Evolutionary conservation across 1,140 invertebrate genomes (phyloP), one percentile per base, ranked within the genome.

Genomic region (Rhynchophorus ferrugineus): DNA sequence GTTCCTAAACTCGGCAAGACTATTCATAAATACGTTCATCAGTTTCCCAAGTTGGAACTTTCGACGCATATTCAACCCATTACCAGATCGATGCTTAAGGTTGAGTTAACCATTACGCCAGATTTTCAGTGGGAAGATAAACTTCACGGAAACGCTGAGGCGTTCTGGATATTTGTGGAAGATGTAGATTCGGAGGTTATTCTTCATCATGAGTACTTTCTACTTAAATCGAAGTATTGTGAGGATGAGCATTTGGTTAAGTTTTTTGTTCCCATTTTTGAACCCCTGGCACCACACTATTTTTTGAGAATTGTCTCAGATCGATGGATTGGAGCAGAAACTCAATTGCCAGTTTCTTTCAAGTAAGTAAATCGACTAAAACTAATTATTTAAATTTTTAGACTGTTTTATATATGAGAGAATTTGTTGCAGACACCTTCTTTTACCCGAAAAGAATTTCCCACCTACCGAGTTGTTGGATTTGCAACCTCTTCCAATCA

Each of bases 91-190:
- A 97, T 94, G 0, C 69, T 98, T 0, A 75, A 91, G 48, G 92
- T 99, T 1, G 95, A 99, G 71, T 73, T 99, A 1, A 98, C 94
- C 0, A 94, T 99, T n/a, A 96, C 93, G 0, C 95, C 97, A 0
- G 95, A 99, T 72, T 99, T 99, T 71, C 90, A 97, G 64, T 99
- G 97, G 96, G 95, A 99, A 61, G 94, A 98, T 54, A 96, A 97
- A 69, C 75, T 95, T 19, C 95, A 98, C 69, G 94, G 94, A 0
- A 83, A 85, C 42, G 95, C 93, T 0, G 93, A 98, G 75, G 94
- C 90, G 0, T 99, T 99, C 73, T 99, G 96, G 96, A 96, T 99
- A 60, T 73, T 99, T 7, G 94, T 99, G 0, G 95, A 98, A 71
- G 96, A 98, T 71, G 95, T 98, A 1, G 95, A 98, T 73, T 91